Base-by-base conservation (phyloP, 2,888 invertebrate species). In the Zaprionus lineosus region DNA sequence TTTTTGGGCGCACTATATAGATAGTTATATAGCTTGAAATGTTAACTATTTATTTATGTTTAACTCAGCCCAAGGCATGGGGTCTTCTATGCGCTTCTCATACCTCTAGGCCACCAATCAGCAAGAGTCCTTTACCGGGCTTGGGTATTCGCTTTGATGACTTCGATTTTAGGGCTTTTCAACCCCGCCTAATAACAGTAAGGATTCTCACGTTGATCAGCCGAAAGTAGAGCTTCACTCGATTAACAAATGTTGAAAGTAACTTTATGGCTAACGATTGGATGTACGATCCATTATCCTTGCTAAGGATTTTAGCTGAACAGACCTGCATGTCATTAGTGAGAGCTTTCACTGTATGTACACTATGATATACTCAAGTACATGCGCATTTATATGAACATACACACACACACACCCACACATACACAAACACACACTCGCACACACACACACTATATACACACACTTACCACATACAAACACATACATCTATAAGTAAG, bases 1-100 rank as follows among this genome's bases (percentile, higher is more conserved):
- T 58, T 29, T 44, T 29, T 43, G 47, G 28, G 41, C 37, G 24
- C 36, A 36, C 44, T 33, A 28, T 34, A 46, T 21, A n/a, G n/a
- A n/a, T n/a, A n/a, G n/a, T 29, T 18, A 15, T 12, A 59, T 51
- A 39, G 39, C 31, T 29, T 15, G 40, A 60, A 69, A 53, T 65
- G 53, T 59, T 70, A 60, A 81, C 57, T 66, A 76, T 66, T 76
- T 66, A 84, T 73, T 84, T 77, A 81, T 81, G 70, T 63, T 73
- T 61, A 62, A 63, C 65, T 62, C 62, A 43, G 61, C 74, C 71
- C n/a, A n/a, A n/a, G n/a, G n/a, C n/a, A n/a, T 57, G 28, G 74
- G 78, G 73, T 65, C 50, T 84, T 84, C 77, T 81, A 76, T 82
- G 77, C 82, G 70, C 44, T 70, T 66, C 82, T 77, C 82, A 70